Evolutionary conservation across 2,888 invertebrate species (phyloP).

Genomic region (Rhamnusium bicolor): DNA sequence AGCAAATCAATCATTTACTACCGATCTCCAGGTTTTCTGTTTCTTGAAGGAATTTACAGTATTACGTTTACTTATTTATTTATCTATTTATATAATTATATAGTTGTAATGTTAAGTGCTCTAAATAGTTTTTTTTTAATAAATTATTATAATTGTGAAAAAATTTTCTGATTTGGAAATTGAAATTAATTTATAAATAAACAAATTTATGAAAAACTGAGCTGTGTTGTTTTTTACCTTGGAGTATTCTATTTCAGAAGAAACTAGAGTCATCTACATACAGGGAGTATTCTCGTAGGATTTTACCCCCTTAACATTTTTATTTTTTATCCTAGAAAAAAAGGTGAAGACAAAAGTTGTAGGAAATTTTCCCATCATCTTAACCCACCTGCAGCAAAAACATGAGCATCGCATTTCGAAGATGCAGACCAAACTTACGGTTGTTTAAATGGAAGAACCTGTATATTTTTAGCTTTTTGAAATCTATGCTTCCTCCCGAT

Average conservation of each 20-base stretch:
- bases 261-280: too few relatives aligned
- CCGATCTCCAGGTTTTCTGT: constrained; percentile 23
- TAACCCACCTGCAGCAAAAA: too few relatives aligned
- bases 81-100: constrained; percentile 12
- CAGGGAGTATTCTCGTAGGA: too few relatives aligned
- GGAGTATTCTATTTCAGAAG: neutral
- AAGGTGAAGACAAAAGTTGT: too few relatives aligned
- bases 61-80: constrained; percentile 40
- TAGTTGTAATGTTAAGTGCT: constrained; percentile 35
- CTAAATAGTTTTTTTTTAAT: constrained; percentile 33
- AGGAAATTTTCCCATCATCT: too few relatives aligned
- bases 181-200: constrained; percentile 47
- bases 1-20: neutral
- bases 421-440: too few relatives aligned
- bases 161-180: constrained; percentile 41
- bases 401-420: too few relatives aligned
- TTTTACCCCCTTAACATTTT: too few relatives aligned
- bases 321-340: too few relatives aligned
- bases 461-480: too few relatives aligned
- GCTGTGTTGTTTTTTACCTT: constrained; percentile 33
- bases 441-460: too few relatives aligned
- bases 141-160: constrained; percentile 43
- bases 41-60: constrained; percentile 35
- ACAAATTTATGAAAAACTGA: constrained; percentile 41
- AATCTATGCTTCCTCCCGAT: too few relatives aligned